Percentiles rank a stretch among this genome's conserved stretches.
phyloP scores from a whole-genome alignment of 2,113 vertebrate species.

The Aix galericulata region DNA sequence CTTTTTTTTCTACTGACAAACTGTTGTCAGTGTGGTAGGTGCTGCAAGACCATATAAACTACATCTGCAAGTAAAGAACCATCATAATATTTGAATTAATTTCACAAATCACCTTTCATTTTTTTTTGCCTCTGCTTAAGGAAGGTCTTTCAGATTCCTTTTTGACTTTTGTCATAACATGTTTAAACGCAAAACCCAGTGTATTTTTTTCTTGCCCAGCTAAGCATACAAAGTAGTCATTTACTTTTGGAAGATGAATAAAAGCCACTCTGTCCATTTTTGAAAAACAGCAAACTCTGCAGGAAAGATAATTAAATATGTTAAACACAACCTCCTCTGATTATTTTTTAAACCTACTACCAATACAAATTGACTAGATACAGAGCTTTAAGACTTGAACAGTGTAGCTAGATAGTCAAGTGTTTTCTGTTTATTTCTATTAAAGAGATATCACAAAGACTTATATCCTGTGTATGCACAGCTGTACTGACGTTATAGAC shows the following conservation, averaged over 20 bases:
- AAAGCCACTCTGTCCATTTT: not conserved
- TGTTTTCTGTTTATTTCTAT: not conserved
- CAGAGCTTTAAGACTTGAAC: not conserved
- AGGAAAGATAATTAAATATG: slow-evolving; percentile 27
- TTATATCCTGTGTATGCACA: not conserved
- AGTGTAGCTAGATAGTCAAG: not conserved
- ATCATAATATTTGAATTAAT: not conserved
- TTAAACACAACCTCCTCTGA: not conserved
- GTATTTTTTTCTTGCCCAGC: not conserved
- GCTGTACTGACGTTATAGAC: not conserved
- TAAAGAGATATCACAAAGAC: not conserved
- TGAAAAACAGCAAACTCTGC: not conserved
- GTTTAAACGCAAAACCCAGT: not conserved
- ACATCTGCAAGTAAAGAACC: not conserved
- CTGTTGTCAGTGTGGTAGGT: not conserved
- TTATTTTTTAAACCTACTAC: not conserved
- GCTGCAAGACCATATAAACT: not conserved
- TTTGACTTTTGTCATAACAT: not conserved
- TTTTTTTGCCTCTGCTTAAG: not conserved
- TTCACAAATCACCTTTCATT: not conserved
- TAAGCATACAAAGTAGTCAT: not conserved
- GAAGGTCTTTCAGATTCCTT: not conserved
- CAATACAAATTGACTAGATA: not conserved
- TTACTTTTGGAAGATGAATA: not conserved
- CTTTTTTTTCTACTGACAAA: not conserved